Evolutionary conservation across 1,140 invertebrate genomes (phyloP).

Genomic region (Neoseiulus cucumeris): DNA sequence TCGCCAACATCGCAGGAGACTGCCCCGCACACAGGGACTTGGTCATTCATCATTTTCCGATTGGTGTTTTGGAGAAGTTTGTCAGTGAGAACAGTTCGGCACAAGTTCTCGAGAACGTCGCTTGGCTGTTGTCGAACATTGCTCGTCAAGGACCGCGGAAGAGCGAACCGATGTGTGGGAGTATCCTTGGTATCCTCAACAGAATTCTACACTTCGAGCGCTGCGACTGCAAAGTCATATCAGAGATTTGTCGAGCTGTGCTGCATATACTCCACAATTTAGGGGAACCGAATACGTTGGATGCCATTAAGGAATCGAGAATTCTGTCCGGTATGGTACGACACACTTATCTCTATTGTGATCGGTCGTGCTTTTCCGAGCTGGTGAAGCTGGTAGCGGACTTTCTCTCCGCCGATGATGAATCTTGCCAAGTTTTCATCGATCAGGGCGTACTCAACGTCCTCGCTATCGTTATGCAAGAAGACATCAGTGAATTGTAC

Average conservation of each 20-base stretch:
- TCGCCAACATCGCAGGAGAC: not conserved
- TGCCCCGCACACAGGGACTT: not conserved
- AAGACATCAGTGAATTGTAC: not conserved
- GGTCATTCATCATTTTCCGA: not conserved
- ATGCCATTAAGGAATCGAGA: not conserved
- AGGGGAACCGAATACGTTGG: not conserved
- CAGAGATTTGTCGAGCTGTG: not conserved
- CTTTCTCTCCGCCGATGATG: not conserved
- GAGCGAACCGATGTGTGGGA: not conserved
- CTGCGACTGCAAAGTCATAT: not conserved
- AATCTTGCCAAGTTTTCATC: not conserved
- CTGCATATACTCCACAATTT: not conserved
- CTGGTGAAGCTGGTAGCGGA: not conserved
- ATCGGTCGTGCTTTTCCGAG: not conserved
- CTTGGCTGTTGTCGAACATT: not conserved
- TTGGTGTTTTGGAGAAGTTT: not conserved
- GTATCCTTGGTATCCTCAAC: not conserved
- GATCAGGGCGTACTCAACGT: not conserved
- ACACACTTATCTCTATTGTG: not conserved
- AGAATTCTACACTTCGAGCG: not conserved
- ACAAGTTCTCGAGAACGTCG: not conserved
- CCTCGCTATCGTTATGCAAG: not conserved
- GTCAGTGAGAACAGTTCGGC: not conserved
- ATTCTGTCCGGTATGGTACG: not conserved
- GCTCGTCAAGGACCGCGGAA: not conserved